Evolutionary conservation across 1,140 invertebrate genomes (phyloP).

Genomic region (Lepidurus couesii): DNA sequence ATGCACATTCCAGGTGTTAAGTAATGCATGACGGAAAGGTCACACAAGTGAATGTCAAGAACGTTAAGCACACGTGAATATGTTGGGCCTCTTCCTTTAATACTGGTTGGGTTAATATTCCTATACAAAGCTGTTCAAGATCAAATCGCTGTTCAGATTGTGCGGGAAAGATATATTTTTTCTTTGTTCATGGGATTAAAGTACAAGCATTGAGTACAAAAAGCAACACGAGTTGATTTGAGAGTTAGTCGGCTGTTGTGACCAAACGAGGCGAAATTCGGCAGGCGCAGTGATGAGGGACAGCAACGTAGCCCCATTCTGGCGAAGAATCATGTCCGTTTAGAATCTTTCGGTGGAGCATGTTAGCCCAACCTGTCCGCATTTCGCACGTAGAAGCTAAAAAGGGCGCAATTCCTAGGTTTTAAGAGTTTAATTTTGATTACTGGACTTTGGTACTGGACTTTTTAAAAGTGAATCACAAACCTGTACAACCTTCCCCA

Average conservation of each 20-base stretch:
- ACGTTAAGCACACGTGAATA: too few species aligned
- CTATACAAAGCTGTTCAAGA: too few species aligned
- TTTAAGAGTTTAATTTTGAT: slow-evolving; percentile 5
- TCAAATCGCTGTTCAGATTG: too few species aligned
- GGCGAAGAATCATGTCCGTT: not conserved
- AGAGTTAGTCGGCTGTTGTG: too few species aligned
- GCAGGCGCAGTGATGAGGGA: slow-evolving; percentile 31
- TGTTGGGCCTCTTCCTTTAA: too few species aligned
- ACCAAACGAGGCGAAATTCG: slow-evolving; percentile 26
- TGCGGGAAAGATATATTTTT: too few species aligned
- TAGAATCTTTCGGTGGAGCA: slow-evolving; percentile 23
- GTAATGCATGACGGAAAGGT: not conserved
- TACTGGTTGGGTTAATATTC: too few species aligned
- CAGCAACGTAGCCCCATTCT: slow-evolving; percentile 31
- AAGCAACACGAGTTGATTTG: too few species aligned
- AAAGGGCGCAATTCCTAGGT: slow-evolving; percentile 21
- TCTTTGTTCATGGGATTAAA: too few species aligned
- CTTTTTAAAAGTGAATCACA: not conserved
- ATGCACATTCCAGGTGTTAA: not conserved
- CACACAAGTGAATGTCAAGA: not conserved
- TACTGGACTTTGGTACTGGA: not conserved
- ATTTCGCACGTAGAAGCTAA: slow-evolving; percentile 28
- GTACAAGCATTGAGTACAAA: too few species aligned
- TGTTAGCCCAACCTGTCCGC: slow-evolving; percentile 26
- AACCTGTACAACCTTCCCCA: slow-evolving; percentile 25